phyloP scores from a whole-genome alignment of 2,888 invertebrate genomes.

The Nesidiocoris tenuis region DNA sequence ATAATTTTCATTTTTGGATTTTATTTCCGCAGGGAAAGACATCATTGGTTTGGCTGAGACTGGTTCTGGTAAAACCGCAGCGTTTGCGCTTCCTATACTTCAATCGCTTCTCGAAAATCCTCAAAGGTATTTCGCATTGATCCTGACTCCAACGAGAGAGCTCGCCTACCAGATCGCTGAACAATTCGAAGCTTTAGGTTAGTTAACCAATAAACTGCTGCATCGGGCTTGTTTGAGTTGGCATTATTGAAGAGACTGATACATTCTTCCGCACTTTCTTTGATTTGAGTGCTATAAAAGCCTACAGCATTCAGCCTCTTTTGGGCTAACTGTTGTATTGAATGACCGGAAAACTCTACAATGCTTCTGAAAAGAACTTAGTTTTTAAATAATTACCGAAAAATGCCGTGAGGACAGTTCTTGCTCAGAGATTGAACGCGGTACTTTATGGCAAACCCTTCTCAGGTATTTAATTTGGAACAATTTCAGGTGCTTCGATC shows the following conservation, averaged over 20 bases:
- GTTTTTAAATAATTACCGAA: too few species aligned
- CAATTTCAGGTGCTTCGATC: slow-evolving; percentile 67
- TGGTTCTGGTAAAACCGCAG: slow-evolving; percentile 95
- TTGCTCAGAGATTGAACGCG: too few species aligned
- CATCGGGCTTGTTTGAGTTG: background rate
- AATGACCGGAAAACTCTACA: too few species aligned
- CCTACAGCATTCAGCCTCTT: too few species aligned
- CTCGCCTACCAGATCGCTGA: slow-evolving; percentile 97
- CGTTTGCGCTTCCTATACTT: slow-evolving; percentile 94
- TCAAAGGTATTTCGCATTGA: slow-evolving; percentile 87
- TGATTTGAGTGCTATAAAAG: too few species aligned
- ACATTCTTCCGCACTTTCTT: background rate
- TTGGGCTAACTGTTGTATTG: too few species aligned
- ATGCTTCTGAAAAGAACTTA: too few species aligned
- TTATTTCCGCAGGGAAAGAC: slow-evolving; percentile 80
- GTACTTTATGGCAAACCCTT: too few species aligned
- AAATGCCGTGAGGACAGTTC: too few species aligned
- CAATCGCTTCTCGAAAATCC: slow-evolving; percentile 87
- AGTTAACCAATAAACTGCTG: too few species aligned
- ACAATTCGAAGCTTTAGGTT: slow-evolving; percentile 86
- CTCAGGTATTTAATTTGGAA: background rate
- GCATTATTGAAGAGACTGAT: background rate
- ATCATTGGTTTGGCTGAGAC: slow-evolving; percentile 76
- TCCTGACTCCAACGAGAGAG: slow-evolving; percentile 96
- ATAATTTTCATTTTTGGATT: background rate